Base-by-base conservation (phyloP, 1,140 invertebrate species). In the Listronotus bonariensis region DNA sequence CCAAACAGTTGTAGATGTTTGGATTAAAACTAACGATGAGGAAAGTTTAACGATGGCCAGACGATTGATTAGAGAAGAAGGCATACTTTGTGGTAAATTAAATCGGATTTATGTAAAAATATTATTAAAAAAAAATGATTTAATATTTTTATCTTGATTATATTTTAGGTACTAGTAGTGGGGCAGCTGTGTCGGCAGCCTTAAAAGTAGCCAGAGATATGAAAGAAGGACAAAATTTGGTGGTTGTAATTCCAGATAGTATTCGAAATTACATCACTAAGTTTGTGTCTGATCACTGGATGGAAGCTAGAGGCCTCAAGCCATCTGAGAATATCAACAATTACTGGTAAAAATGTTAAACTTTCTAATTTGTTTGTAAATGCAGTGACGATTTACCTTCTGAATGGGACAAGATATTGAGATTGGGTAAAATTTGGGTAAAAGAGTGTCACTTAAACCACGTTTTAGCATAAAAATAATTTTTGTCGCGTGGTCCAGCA, bases 191-290 rank as follows among this genome's bases (percentile, higher is more conserved):
- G 80, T 82, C 81, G 67, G 88, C 80, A 20, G 95, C 96, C 0
- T 67, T 99, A 0, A 80, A 91, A 79, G 86, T 90, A 3, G 93
- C 93, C 0, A 89, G 88, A 72, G 81, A 86, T 34, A 78, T 99
- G 20, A 89, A 91, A 68, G 85, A 87, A 67, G 90, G 89, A 3
- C 90, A 98, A 80, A 86, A 88, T 32, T 89, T 94, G 75, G 96
- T 99, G 3, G 88, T 98, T 3, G 71, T 99, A 46, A 78, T 98
- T 17, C 95, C 97, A 0, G 97, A 99, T 80, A 92, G 92, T 49
- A 90, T 99, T 64, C 84, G 97, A 59, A 99, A 99, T 80, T 99
- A 99, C 77, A 94, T 99, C 92, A 96, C 95, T 1, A 99, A 99
- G 79, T 97, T 97, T 79, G 87, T 99, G 2, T 91, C 88, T 48